Evolutionary conservation across 2,888 invertebrate species (phyloP), one percentile per base, ranked within the genome.

Genomic region (Chironomus riparius): DNA sequence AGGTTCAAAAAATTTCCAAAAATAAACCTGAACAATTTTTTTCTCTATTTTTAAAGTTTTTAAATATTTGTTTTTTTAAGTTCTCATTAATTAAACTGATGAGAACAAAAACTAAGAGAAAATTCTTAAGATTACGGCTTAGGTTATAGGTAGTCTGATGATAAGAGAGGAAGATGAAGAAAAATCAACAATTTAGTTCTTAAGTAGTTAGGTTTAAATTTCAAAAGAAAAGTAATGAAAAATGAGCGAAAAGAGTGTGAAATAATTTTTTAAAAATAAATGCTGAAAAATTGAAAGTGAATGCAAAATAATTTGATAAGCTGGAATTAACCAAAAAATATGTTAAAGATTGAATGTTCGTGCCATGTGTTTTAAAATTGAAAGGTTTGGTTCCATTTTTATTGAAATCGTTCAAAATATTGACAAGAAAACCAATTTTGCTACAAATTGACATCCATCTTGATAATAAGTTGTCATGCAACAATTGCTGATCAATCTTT

Each of bases 131-230:
- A 56, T 56, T 56, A 56, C 56, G 56, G 38, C 21, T 73, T 68
- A 74, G 65, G 68, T 50, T 68, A 62, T 68, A 74, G 74, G 68
- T 68, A 68, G 68, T 74, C 22, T 61, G 74, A 65, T 24, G 47
- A 74, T 74, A 74, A 68, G 38, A 38, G 74, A 21, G 22, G 50
- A 70, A 18, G 22, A 61, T 47, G 65, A 73, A 38, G 10, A 48
- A 47, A 70, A 72, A 72, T 72, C 72, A 72, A 72, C 72, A 72
- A 72, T 72, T 72, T 72, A 72, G 62, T 61, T 72, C 6, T 47
- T 74, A 74, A 74, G 74, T 74, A 74, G 74, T 74, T 74, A 74
- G 74, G 74, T 74, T 74, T 74, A 74, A 74, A 74, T 68, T 74
- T 48, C 48, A 74, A 68, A 74, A 28, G 18, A 48, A 70, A 28